Evolutionary conservation across 2,888 invertebrate genomes (phyloP).

Genomic region (Calephelis perditalis): DNA sequence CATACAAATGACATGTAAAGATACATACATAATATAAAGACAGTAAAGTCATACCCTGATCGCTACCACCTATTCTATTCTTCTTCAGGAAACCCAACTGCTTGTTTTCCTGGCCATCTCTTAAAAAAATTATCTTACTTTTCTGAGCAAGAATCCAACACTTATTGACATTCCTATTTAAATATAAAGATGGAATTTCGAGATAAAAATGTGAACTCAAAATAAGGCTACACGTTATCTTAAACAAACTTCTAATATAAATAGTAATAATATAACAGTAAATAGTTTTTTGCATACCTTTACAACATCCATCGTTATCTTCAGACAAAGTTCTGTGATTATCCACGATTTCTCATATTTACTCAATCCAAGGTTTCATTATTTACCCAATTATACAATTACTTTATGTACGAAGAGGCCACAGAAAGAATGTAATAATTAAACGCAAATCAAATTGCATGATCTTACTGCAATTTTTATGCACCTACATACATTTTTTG

Average conservation of each 20-base stretch:
- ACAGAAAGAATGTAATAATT: not conserved
- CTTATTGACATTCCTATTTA: not conserved
- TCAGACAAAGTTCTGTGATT: not conserved
- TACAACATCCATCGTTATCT: conserved; percentile 2
- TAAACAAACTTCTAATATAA: conserved; percentile 26
- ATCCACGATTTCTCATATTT: not conserved
- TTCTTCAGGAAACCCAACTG: too few relatives aligned
- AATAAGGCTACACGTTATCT: conserved; percentile 4
- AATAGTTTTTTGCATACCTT: conserved; percentile 17
- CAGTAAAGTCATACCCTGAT: too few relatives aligned
- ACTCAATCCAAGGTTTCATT: conserved; percentile 1
- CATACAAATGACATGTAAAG: too few relatives aligned
- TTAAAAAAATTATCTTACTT: not conserved
- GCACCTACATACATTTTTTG: too few relatives aligned
- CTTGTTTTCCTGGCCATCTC: too few relatives aligned
- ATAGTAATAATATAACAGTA: conserved; percentile 9
- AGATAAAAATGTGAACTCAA: not conserved
- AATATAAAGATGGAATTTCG: not conserved
- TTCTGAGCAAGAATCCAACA: not conserved
- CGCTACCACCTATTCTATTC: too few relatives aligned
- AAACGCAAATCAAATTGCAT: not conserved
- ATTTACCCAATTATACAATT: not conserved
- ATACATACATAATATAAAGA: too few relatives aligned
- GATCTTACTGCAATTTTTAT: too few relatives aligned
- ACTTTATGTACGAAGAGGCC: not conserved